phyloP scores from a whole-genome alignment of 1,140 invertebrate genomes.

The Lordiphosa collinella region DNA sequence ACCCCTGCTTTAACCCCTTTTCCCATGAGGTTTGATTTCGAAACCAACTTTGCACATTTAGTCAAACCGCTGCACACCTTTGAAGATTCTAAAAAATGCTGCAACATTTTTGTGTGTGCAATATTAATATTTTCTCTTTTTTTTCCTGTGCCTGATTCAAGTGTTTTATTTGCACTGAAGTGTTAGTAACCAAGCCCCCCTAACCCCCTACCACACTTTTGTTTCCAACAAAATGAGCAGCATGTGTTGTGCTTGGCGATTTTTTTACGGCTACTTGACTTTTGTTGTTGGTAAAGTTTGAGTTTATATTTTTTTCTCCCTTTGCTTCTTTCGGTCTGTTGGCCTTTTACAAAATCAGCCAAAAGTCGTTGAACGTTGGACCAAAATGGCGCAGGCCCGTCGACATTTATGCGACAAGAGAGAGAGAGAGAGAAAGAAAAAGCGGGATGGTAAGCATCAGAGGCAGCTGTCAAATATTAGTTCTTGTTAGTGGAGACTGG shows the following conservation, averaged over 20 bases:
- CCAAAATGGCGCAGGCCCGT: slow-evolving; percentile 32
- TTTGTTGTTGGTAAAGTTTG: slow-evolving; percentile 37
- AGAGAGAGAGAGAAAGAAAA: background rate
- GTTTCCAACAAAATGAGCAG: slow-evolving; percentile 66
- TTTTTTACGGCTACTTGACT: slow-evolving; percentile 55
- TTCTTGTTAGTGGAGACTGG: slow-evolving; percentile 43
- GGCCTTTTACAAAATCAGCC: slow-evolving; percentile 71
- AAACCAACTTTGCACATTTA: background rate
- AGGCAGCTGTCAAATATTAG: slow-evolving; percentile 55
- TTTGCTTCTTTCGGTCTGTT: slow-evolving; percentile 45
- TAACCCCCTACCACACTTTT: slow-evolving; percentile 26
- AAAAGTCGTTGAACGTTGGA: slow-evolving; percentile 69
- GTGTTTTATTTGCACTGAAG: slow-evolving; percentile 15
- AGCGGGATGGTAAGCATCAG: slow-evolving; percentile 17
- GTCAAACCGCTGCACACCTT: background rate
- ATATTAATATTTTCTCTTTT: slow-evolving; percentile 30
- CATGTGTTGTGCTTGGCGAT: slow-evolving; percentile 59
- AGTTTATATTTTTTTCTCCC: slow-evolving; percentile 3
- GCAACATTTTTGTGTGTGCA: slow-evolving; percentile 62
- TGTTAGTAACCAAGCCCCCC: slow-evolving; percentile 10
- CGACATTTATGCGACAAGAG: slow-evolving; percentile 42
- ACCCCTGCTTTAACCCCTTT: background rate
- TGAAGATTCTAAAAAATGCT: slow-evolving; percentile 40
- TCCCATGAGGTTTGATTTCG: background rate
- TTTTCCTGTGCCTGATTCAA: too few species aligned